Conservation (phyloP, 1,140 invertebrate species). For the Stenopsyche tienmushanensis region DNA sequence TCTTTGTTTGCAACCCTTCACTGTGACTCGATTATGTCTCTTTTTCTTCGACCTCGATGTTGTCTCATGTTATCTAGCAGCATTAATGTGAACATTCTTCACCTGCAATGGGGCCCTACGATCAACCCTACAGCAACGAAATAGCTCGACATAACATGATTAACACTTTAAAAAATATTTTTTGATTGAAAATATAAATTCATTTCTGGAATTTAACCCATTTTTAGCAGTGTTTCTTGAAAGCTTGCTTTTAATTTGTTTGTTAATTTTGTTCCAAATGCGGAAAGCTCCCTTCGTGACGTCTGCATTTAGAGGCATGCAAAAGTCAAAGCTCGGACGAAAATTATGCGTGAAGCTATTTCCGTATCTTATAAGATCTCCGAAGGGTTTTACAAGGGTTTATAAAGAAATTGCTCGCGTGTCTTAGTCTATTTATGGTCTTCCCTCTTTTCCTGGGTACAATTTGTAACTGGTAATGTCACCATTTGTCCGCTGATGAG, state of each 20-base stretch:
- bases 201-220: no score
- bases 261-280: no score
- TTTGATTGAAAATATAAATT: no score
- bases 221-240: no score
- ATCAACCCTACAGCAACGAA: not conserved
- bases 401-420: not conserved
- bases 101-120: slow-evolving; percentile 5
- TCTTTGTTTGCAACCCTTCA: not conserved
- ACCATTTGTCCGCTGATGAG: slow-evolving; percentile 33
- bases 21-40: slow-evolving; percentile 10
- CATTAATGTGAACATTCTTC: slow-evolving; percentile 33
- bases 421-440: not conserved
- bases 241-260: no score
- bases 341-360: no score
- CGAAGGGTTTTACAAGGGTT: not conserved
- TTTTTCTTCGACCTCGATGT: slow-evolving; percentile 12
- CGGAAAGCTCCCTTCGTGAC: no score
- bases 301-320: no score
- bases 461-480: slow-evolving; percentile 35
- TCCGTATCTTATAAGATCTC: no score
- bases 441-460: slow-evolving; percentile 12
- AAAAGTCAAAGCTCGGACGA: no score
- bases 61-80: slow-evolving; percentile 26
- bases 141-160: no score
- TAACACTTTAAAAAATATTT: no score